Base-by-base conservation (phyloP, 2,113 vertebrate genomes). In the Toxotes jaculatrix region DNA sequence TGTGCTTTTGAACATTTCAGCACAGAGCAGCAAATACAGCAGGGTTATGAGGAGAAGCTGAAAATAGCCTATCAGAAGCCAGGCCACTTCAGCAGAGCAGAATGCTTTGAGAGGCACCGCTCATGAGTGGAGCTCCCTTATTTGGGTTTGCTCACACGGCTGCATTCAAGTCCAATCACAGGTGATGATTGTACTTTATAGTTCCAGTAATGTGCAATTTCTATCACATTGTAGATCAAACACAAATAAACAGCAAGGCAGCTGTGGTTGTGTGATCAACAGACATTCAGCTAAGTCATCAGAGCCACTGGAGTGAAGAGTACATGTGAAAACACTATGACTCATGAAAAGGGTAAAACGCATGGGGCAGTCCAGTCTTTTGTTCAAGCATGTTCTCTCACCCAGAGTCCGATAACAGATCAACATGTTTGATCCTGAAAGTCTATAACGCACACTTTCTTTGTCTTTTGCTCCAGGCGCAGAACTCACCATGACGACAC, bases 361-460 rank as follows among this genome's bases (percentile, higher is more conserved):
- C 42, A 7, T 5, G 0, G 19, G 4, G 38, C 84, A 32, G 67
- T 67, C 6, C 27, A 11, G 53, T 16, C 69, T 78, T 80, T 80
- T 89, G 82, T 90, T 84, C 14, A 6, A 75, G 64, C 78, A 36
- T 80, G 87, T 71, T 67, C 36, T 82, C 57, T 62, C 47, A 51
- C 31, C 53, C 66, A 66, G n/a, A 62, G 49, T 83, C 67, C 11
- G 65, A 86, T 75, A 87, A 63, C 36, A 79, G 78, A 84, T 87
- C 71, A 40, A 87, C 91, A 83, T 85, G 91, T 93, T 93, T 88
- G 80, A 92, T 93, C 93, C 68, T 90, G 90, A 92, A 74, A 21
- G 32, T 70, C 43, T 67, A 19, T 57, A 79, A 80, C 73, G 61
- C 34, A 23, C 68, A 11, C n/a, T 59, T 16, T 62, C 23, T 70